Conservation (phyloP, 2,113 vertebrate genomes). For the Axis porcinus region DNA sequence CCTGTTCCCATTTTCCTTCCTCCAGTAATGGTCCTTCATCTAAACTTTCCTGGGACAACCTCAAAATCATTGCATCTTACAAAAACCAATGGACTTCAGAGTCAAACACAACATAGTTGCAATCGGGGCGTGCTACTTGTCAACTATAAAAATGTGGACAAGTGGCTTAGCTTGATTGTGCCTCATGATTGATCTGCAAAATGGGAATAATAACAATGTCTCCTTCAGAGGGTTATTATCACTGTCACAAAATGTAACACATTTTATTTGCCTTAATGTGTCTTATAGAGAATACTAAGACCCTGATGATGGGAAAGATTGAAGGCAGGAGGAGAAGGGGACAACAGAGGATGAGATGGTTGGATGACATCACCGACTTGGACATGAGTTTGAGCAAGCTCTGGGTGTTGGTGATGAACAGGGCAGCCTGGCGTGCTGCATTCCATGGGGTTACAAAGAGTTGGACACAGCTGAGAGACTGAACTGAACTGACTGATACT, state of each 20-base stretch:
- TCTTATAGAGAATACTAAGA: neutral
- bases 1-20: neutral
- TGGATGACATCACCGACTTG: neutral
- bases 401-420: neutral
- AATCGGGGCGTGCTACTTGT: neutral
- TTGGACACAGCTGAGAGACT: neutral
- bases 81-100: neutral
- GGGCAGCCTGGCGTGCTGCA: neutral
- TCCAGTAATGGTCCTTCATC: neutral
- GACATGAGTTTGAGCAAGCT: neutral
- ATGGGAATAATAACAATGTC: neutral
- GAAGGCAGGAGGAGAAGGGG: neutral
- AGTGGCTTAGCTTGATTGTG: neutral
- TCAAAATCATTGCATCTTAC: neutral
- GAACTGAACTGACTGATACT: neutral
- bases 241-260: neutral
- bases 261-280: neutral
- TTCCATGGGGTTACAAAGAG: neutral
- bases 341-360: neutral
- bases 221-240: neutral
- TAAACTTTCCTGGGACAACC: neutral
- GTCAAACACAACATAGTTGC: neutral
- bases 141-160: neutral
- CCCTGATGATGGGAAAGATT: neutral
- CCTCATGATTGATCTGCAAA: neutral